Base-by-base conservation (phyloP, 2,888 invertebrate species). In the Epistrophe grossulariae region DNA sequence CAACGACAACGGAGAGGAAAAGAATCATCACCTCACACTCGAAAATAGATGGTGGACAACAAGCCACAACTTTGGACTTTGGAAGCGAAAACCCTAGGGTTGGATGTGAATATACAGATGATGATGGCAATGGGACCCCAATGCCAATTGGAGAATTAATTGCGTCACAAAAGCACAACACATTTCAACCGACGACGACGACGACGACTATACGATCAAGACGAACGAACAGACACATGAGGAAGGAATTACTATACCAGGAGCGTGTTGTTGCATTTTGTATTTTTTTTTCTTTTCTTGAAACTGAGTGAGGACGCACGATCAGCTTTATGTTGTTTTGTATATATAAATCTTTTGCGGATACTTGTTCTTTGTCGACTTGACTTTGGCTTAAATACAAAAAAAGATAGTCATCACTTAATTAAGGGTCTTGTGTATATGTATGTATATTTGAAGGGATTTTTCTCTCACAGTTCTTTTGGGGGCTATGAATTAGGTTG, bases 131-230 rank as follows among this genome's bases (percentile, higher is more conserved):
- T 72, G 50, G 52, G 71, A 79, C 79, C 79, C 66, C 74, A 62
- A 83, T 87, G 83, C 83, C 87, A 87, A 79, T 83, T 87, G 82
- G 79, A 83, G 83, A 83, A 87, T 87, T 87, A 87, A 87, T 87
- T 87, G 87, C 87, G 82, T 87, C 87, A 87, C 87, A 87, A 87
- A 81, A 73, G 81, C 85, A 81, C 81, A 85, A 85, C 81, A 85
- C 81, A 85, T 73, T 87, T 82, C 59, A 70, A 19, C 31, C 66
- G 45, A 70, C 55, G 40, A 28, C 31, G 19, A 43, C 24, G 43
- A 43, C 19, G 8, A 28, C 40, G n/a, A n/a, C n/a, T n/a, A n/a
- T 15, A 62, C 40, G 43, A 62, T 15, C 40, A 43, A 45, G 28
- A 48, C 28, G 8, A 40, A 57, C 28, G 8, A 40, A 57, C 64